Evolutionary conservation across 2,888 invertebrate genomes (phyloP), one percentile per base, ranked within the genome.

Genomic region (Melangyna quadrimaculata): DNA sequence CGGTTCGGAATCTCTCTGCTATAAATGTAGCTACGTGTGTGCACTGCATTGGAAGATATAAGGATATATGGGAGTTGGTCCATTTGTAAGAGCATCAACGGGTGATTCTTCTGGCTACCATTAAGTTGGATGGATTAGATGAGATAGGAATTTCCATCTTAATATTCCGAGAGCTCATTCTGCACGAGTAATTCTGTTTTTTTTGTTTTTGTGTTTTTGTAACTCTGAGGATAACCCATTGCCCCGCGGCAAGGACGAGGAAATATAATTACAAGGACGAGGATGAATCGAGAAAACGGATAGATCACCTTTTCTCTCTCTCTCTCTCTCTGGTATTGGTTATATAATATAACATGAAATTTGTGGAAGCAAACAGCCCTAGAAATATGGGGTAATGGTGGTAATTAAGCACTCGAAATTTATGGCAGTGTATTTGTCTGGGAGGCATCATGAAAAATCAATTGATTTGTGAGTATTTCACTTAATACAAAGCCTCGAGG

Each of bases 31-130:
- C n/a, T 84, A 80, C 77, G 86, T 81, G 73, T 78, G 57, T 65
- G 55, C 81, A 73, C 61, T 86, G 78, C 80, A 75, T 77, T 63
- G 78, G 53, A 81, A 87, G 87, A 87, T 87, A 87, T 87, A 87
- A 84, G 80, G 73, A 87, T 87, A 45, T 84, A 87, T 87, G 87
- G 78, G 83, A 32, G 51, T 59, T 37, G 69, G 80, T 57, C 53
- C 59, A 43, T 78, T 53, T 67, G 51, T 61, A 17, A 71, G 48
- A 51, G 67, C 61, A 45, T 57, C 69, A 48, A 61, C 32, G 35
- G 74, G 43, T 51, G 61, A 65, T 61, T 32, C 71, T 75, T 57
- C 72, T 61, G 63, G 53, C 71, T 67, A 61, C 73, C 55, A 75
- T 84, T 86, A 86, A 86, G 72, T 81, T 86, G 78, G 81, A 86